These are phyloP conservation scores for Alouatta caraya DNA, from an alignment of 2,797 vertebrate genomes.

Conservation along the genomic window DNA sequence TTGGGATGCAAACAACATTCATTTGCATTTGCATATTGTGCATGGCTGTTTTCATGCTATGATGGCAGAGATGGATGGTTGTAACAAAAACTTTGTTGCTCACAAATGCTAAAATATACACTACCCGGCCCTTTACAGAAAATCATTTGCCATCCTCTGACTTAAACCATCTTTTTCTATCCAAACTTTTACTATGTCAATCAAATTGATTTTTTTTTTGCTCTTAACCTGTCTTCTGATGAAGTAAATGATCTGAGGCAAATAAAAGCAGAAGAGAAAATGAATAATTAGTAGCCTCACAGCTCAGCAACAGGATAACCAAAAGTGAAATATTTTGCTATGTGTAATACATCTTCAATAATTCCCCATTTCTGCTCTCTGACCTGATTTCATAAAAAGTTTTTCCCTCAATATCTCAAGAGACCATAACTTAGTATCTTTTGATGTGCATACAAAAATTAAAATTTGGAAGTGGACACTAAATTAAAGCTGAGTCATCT, in stretches of 20 bases:
- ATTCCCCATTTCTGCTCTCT: neutral
- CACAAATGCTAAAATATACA: neutral
- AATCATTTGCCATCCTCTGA: neutral
- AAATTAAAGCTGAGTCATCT: conserved; percentile 27
- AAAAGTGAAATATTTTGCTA: neutral
- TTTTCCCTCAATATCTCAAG: neutral
- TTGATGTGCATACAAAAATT: neutral
- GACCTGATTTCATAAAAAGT: neutral
- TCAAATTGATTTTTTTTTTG: neutral
- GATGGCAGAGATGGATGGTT: neutral
- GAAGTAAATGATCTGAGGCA: neutral
- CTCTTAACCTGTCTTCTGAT: neutral
- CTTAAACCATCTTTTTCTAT: neutral
- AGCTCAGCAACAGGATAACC: neutral
- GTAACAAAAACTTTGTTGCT: neutral
- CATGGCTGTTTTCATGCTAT: neutral
- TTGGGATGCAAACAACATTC: neutral
- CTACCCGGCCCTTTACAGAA: neutral
- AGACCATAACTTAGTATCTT: neutral
- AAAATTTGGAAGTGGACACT: neutral
- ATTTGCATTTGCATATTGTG: neutral
- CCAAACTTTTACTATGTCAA: neutral
- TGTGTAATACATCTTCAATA: neutral
- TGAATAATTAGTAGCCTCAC: neutral
- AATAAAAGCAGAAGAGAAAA: neutral